Conservation (phyloP, 1,140 invertebrate species). For the Pteromalus puparum region DNA sequence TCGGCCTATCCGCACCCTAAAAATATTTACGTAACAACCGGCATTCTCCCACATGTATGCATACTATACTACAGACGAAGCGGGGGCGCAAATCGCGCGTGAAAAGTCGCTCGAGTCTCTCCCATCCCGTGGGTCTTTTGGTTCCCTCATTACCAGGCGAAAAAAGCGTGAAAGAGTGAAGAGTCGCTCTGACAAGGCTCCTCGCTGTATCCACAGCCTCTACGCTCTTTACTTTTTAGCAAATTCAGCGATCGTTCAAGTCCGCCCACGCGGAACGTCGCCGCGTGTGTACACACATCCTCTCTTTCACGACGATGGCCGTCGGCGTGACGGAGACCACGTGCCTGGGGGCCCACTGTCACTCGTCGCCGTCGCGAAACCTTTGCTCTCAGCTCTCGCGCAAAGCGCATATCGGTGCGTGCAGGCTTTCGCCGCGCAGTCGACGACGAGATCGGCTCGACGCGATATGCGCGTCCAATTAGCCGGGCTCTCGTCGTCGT, state of each 20-base stretch:
- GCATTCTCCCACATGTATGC: background rate
- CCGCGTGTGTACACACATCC: background rate
- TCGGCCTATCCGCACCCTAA: background rate
- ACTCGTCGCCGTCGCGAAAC: background rate
- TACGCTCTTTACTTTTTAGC: slow-evolving; percentile 54
- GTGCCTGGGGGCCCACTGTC: slow-evolving; percentile 61
- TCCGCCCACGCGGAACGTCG: slow-evolving; percentile 69
- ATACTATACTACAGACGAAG: too few relatives aligned
- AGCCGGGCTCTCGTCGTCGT: slow-evolving; percentile 39
- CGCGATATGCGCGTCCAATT: slow-evolving; percentile 48
- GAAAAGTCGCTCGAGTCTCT: slow-evolving; percentile 10
- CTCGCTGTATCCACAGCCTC: slow-evolving; percentile 23
- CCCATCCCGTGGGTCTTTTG: background rate
- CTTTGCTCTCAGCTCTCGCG: background rate
- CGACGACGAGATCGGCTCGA: slow-evolving; percentile 33
- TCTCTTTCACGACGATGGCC: slow-evolving; percentile 71
- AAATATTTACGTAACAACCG: slow-evolving; percentile 31
- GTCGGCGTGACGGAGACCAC: slow-evolving; percentile 73
- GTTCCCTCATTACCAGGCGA: slow-evolving; percentile 31
- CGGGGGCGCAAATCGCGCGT: slow-evolving; percentile 32
- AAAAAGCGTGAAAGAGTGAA: slow-evolving; percentile 42
- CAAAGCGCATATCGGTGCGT: background rate
- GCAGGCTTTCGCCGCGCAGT: slow-evolving; percentile 57
- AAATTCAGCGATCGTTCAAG: slow-evolving; percentile 68
- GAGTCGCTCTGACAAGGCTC: background rate